Conservation (phyloP, 2,888 invertebrate species). For the Acheta domesticus region DNA sequence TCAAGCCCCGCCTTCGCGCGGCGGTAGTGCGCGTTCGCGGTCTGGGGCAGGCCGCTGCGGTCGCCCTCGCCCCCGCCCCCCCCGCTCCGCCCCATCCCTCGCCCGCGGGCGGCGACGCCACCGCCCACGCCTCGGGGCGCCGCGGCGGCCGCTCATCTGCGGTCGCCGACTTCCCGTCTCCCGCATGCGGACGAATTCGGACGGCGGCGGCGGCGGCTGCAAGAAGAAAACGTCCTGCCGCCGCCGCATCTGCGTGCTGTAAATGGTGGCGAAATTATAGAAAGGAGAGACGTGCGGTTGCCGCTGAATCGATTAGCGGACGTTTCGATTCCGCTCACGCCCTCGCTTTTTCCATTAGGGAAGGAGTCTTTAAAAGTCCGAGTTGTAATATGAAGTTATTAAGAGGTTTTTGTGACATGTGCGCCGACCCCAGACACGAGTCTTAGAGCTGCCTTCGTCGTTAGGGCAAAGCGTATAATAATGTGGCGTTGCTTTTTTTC, state of each 20-base stretch:
- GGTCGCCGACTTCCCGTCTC: no score
- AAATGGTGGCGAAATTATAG: constrained; percentile 1
- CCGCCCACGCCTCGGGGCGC: no score
- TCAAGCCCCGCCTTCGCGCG: not conserved
- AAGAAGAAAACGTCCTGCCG: no score
- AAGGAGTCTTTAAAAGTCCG: not conserved
- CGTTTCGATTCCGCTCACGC: not conserved
- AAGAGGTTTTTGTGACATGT: not conserved
- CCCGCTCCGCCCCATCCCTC: not conserved
- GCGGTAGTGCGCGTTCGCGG: not conserved
- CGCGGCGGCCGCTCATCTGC: no score
- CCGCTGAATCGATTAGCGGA: not conserved
- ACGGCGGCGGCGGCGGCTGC: no score
- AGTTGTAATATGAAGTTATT: constrained; percentile 2
- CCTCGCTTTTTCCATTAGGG: not conserved
- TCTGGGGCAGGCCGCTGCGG: not conserved
- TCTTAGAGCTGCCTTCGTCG: no score
- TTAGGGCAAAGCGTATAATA: no score
- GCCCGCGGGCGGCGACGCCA: not conserved
- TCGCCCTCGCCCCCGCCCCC: not conserved
- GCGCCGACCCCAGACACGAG: not conserved
- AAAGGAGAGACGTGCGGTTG: constrained; percentile 4
- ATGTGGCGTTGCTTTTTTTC: not conserved
- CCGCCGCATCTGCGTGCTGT: not conserved
- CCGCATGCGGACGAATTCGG: no score